Conservation (phyloP, 2,113 vertebrate genomes). For the Heliornis fulica region DNA sequence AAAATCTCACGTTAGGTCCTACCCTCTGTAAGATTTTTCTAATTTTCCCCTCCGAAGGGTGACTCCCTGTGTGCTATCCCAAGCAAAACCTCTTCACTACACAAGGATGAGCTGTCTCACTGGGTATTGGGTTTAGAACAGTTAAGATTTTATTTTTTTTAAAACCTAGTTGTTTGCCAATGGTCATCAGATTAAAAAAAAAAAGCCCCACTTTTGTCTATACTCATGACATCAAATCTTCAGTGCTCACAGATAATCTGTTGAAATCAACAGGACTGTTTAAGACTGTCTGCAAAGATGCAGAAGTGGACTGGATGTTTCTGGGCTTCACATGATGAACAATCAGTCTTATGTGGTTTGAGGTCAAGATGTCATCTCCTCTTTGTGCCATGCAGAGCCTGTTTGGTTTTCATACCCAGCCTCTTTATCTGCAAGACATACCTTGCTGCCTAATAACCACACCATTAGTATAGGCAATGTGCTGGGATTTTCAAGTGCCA, state of each 20-base stretch:
- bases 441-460: neutral
- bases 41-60: neutral
- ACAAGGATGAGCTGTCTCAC: neutral
- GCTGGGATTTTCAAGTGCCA: neutral
- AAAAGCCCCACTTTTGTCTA: neutral
- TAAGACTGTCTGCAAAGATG: neutral
- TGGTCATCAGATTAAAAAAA: neutral
- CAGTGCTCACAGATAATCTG: neutral
- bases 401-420: neutral
- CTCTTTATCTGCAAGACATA: neutral
- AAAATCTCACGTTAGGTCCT: neutral
- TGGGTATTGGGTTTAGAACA: neutral
- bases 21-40: neutral
- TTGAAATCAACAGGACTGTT: neutral
- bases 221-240: neutral
- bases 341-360: neutral
- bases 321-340: neutral
- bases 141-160: neutral
- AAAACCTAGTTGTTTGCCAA: neutral
- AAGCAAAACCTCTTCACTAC: neutral
- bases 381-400: neutral
- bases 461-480: neutral
- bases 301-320: neutral
- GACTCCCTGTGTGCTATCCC: neutral
- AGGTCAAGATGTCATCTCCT: accelerated